Conservation (phyloP, 2,797 vertebrate genomes). For the Adrianichthys oophorus region DNA sequence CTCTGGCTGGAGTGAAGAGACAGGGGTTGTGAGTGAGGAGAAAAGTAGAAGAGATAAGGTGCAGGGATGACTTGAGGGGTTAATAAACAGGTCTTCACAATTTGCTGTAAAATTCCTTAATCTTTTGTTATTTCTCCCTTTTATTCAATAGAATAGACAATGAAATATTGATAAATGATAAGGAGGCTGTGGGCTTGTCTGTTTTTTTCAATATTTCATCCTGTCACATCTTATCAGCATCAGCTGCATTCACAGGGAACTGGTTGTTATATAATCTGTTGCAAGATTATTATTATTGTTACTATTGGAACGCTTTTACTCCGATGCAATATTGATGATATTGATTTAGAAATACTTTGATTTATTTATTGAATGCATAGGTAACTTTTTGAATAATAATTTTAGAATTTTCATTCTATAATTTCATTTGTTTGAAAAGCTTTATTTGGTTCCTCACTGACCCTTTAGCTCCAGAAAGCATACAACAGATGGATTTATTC, state of each 20-base stretch:
- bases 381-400: constrained; percentile 2
- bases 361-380: constrained; percentile 6
- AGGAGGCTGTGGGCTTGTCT: constrained; percentile 28
- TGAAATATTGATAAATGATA: constrained; percentile 44
- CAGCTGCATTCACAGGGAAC: constrained; percentile 34
- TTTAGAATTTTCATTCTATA: too few relatives aligned
- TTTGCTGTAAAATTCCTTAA: constrained; percentile 36
- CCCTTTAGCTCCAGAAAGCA: background rate
- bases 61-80: constrained; percentile 41
- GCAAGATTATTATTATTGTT: background rate
- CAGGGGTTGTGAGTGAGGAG: constrained; percentile 37
- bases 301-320: too few relatives aligned
- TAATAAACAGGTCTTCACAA: constrained; percentile 34
- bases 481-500: constrained; percentile 3
- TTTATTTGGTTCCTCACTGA: background rate
- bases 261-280: constrained; percentile 28
- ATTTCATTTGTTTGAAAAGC: background rate
- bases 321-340: background rate
- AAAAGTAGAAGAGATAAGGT: constrained; percentile 42
- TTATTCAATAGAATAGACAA: constrained; percentile 50
- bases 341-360: constrained; percentile 15
- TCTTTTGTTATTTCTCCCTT: constrained; percentile 49
- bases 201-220: constrained; percentile 24
- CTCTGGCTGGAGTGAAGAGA: constrained; percentile 34
- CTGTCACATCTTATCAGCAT: constrained; percentile 54